Evolutionary conservation across 2,888 invertebrate genomes (phyloP).

Genomic region (Epinotia bilunana): DNA sequence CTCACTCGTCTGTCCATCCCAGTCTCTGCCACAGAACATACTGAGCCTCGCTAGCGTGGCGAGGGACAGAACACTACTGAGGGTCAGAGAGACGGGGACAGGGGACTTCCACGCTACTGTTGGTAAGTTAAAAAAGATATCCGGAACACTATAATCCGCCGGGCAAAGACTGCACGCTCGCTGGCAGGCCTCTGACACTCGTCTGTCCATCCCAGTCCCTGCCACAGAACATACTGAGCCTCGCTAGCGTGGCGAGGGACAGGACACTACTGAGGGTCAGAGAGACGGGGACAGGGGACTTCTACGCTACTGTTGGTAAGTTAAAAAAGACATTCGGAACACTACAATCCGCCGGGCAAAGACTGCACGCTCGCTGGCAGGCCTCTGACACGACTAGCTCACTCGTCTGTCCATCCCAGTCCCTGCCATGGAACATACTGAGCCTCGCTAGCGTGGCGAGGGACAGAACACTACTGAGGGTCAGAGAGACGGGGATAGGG

Average conservation of each 20-base stretch:
- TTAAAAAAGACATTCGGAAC: background rate
- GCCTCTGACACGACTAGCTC: background rate
- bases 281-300: conserved; percentile 44
- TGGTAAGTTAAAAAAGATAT: conserved; percentile 55
- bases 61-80: conserved; percentile 49
- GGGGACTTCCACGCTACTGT: conserved; percentile 47
- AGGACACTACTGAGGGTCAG: conserved; percentile 49
- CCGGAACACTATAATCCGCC: conserved; percentile 61
- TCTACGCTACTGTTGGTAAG: conserved; percentile 56
- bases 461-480: conserved; percentile 49
- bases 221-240: conserved; percentile 49
- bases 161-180: conserved; percentile 27
- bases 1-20: conserved; percentile 57
- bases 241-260: conserved; percentile 51
- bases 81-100: conserved; percentile 40
- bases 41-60: conserved; percentile 47
- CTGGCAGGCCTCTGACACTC: conserved; percentile 40
- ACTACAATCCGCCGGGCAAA: conserved; percentile 20
- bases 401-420: conserved; percentile 58
- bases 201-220: conserved; percentile 54
- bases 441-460: conserved; percentile 47
- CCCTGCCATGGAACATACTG: conserved; percentile 52
- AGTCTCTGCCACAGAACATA: conserved; percentile 53
- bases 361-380: conserved; percentile 44
- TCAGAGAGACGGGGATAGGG: conserved; percentile 37